These are phyloP conservation scores for Odobenus rosmarus DNA, from an alignment of 2,113 vertebrate species.

Conservation along the genomic window DNA sequence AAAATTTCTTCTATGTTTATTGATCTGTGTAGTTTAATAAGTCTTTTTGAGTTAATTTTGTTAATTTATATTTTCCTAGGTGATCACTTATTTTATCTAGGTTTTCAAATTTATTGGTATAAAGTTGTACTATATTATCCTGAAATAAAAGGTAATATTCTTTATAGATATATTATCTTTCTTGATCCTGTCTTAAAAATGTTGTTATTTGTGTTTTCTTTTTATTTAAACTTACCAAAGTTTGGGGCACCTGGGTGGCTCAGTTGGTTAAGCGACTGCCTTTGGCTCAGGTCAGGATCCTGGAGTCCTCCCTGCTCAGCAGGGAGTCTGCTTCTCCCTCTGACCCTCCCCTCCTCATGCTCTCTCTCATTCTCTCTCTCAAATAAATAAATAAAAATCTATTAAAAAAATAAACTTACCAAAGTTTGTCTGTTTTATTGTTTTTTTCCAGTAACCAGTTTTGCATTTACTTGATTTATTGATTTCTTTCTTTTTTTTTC, in stretches of 20 bases:
- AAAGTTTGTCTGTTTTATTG: not conserved
- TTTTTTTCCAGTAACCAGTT: not conserved
- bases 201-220: constrained; percentile 14
- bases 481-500: not conserved
- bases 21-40: not conserved
- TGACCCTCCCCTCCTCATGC: too few species aligned
- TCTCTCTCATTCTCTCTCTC: too few species aligned
- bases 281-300: too few species aligned
- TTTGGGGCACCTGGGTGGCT: not conserved
- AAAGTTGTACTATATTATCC: not conserved
- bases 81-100: not conserved
- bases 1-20: not conserved
- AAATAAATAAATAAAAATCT: too few species aligned
- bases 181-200: not conserved
- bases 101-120: constrained; percentile 26
- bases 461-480: constrained; percentile 3
- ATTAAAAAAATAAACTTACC: not conserved
- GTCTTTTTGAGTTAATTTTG: constrained; percentile 13
- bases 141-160: constrained; percentile 30
- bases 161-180: not conserved
- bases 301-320: too few species aligned
- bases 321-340: too few species aligned
- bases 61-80: constrained; percentile 32
- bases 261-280: too few species aligned
- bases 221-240: not conserved